Percentiles rank a stretch among this genome's conserved stretches.
These are phyloP conservation scores for Lateolabrax maculatus DNA, from an alignment of 2,797 vertebrate species.

Conservation along the genomic window DNA sequence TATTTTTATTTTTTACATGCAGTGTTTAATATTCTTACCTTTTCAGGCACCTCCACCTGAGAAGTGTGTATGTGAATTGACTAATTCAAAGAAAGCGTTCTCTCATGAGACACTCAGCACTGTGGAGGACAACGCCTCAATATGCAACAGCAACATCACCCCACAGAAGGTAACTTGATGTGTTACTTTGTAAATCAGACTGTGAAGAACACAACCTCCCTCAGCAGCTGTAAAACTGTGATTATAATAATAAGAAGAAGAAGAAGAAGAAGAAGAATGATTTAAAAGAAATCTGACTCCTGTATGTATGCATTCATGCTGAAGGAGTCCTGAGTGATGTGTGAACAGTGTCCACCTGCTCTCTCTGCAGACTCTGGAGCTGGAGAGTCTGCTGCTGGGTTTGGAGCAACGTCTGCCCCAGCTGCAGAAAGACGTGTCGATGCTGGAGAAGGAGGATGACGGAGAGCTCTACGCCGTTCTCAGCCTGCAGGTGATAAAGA, in stretches of 20 bases:
- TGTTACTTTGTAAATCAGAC: background rate
- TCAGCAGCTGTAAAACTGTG: background rate
- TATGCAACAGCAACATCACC: slow-evolving; percentile 68
- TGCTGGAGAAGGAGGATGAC: slow-evolving; percentile 81
- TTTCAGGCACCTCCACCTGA: slow-evolving; percentile 37
- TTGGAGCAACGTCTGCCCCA: slow-evolving; percentile 74
- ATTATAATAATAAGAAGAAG: too few species aligned
- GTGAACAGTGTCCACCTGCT: background rate
- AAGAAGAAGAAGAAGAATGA: too few species aligned
- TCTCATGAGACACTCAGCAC: slow-evolving; percentile 68
- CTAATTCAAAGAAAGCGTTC: slow-evolving; percentile 61
- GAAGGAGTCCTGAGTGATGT: background rate
- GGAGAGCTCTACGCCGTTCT: slow-evolving; percentile 74
- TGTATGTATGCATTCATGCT: fast-evolving
- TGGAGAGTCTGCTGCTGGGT: slow-evolving; percentile 74
- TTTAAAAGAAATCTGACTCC: background rate
- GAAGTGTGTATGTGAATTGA: slow-evolving; percentile 77
- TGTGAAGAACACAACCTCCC: background rate
- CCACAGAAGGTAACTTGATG: slow-evolving; percentile 63
- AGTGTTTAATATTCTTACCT: background rate
- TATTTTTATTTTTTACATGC: background rate
- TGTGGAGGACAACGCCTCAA: slow-evolving; percentile 19
- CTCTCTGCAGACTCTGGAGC: slow-evolving; percentile 59
- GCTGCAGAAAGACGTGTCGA: slow-evolving; percentile 65
- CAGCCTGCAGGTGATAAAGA: slow-evolving; percentile 80